Evolutionary conservation across 64 coral and sea anemone genomes (phyloP).

Genomic region (Porites australiensis): DNA sequence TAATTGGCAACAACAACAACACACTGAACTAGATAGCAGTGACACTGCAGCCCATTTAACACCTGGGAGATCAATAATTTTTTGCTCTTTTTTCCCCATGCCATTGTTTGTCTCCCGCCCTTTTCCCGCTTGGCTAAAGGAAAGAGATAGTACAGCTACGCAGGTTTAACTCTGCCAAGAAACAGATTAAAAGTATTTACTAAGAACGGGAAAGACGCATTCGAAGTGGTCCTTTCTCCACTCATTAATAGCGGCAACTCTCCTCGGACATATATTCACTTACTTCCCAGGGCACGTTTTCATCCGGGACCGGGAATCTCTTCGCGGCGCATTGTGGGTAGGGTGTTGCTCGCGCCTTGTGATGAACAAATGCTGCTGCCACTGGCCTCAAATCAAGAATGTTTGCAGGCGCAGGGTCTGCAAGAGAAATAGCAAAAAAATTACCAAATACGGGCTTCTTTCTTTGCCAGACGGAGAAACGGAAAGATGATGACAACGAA

Average conservation of each 20-base stretch:
- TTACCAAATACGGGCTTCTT: not conserved
- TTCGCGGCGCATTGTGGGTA: conserved; percentile 85
- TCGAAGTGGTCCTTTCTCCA: not conserved
- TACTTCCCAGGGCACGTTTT: conserved; percentile 92
- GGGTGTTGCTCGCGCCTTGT: conserved; percentile 87
- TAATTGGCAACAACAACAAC: too few relatives aligned
- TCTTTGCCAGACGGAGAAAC: not conserved
- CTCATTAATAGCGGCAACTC: too few relatives aligned
- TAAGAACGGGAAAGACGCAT: too few relatives aligned
- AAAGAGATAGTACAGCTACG: too few relatives aligned
- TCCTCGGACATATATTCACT: not conserved
- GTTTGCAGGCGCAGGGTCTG: conserved; percentile 27
- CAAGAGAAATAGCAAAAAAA: not conserved
- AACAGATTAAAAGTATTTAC: too few relatives aligned
- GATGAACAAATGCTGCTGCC: conserved; percentile 69
- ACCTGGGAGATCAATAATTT: too few relatives aligned
- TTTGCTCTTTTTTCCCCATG: too few relatives aligned
- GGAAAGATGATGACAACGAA: not conserved
- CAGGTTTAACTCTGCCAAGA: too few relatives aligned
- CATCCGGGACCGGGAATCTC: conserved; percentile 83
- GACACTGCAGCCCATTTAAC: too few relatives aligned
- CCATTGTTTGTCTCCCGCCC: too few relatives aligned
- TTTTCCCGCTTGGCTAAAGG: too few relatives aligned
- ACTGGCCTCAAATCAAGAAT: conserved; percentile 34
- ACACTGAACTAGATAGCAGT: too few relatives aligned